Base-by-base conservation (phyloP, 1,140 invertebrate species). In the Megalopta genalis region DNA sequence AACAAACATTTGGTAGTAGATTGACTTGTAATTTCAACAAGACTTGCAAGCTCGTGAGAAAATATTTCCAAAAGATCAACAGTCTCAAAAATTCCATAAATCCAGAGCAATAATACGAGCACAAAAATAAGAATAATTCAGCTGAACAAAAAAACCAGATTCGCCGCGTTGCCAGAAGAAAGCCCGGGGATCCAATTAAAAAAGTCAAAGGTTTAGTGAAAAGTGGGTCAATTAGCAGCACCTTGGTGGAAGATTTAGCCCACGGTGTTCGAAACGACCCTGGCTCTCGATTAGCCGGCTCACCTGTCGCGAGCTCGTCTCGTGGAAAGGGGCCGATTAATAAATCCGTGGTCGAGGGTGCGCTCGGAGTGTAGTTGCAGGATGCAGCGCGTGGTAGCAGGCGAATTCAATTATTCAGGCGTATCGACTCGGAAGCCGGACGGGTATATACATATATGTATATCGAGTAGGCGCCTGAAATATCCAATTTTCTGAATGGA, bases 401-500 rank as follows among this genome's bases (percentile, higher is more conserved):
- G 86, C 79, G 84, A 90, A 91, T 90, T 89, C 84, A 89, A 90
- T 91, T 91, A 90, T 90, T 90, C 81, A 80, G 74, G 74, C 86
- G 81, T 90, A 90, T 90, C 87, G 88, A 88, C 87, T 80, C 74
- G 52, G 75, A 62, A 74, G 71, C 73, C 73, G 74, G 71, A 73
- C 65, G 59, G 57, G 60, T 27, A 27, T 32, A 32, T 32, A 32
- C 32, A 32, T 32, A 32, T 32, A 32, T 32, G 4, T 32, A 32
- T 74, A 84, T 76, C 77, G 77, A 64, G 77, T 80, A 82, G 63
- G 62, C 66, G 88, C 77, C 82, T 88, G 84, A 90, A 90, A 90
- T 90, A 90, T 92, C 90, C 89, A 91, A 92, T 91, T 92, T 92
- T 91, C 89, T 90, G 91, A 91, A 92, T 91, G 91, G 91, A 90